Evolutionary conservation across 2,797 vertebrate species (phyloP).

Genomic region (Zalophus californianus): DNA sequence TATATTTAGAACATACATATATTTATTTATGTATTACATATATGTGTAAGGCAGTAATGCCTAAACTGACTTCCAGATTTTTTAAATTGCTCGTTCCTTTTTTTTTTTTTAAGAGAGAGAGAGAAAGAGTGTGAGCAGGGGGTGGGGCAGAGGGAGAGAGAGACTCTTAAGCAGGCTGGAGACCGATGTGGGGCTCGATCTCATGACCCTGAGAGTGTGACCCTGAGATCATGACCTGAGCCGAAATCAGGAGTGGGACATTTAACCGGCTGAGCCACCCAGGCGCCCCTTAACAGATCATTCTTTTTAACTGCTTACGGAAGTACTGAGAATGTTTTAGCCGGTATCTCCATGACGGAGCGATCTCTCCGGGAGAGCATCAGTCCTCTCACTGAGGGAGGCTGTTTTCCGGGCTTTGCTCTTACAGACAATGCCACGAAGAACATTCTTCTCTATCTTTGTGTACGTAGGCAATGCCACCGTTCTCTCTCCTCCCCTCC

Average conservation of each 20-base stretch:
- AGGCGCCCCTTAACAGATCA: background rate
- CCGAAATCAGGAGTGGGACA: background rate
- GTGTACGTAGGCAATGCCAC: too few relatives aligned
- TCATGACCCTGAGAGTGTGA: background rate
- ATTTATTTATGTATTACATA: background rate
- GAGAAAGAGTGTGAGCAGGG: background rate
- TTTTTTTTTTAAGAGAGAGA: background rate
- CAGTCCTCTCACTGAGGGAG: background rate
- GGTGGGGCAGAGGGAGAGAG: background rate
- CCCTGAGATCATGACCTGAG: background rate
- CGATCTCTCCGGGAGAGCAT: background rate
- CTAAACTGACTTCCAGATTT: background rate
- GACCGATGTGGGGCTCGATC: background rate
- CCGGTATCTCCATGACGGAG: background rate
- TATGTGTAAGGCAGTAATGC: background rate
- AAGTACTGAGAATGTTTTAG: background rate
- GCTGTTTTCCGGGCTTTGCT: background rate
- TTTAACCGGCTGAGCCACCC: background rate
- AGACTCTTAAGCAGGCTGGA: background rate
- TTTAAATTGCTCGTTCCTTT: background rate
- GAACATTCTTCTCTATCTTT: background rate
- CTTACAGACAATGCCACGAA: background rate
- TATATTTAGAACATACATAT: background rate
- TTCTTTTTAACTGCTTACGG: background rate
- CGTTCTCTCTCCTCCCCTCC: background rate